Percentiles rank a stretch among this genome's conserved stretches.
These are phyloP conservation scores for Ernsta delagoae DNA, from an alignment of 2,888 invertebrate genomes.

Conservation along the genomic window DNA sequence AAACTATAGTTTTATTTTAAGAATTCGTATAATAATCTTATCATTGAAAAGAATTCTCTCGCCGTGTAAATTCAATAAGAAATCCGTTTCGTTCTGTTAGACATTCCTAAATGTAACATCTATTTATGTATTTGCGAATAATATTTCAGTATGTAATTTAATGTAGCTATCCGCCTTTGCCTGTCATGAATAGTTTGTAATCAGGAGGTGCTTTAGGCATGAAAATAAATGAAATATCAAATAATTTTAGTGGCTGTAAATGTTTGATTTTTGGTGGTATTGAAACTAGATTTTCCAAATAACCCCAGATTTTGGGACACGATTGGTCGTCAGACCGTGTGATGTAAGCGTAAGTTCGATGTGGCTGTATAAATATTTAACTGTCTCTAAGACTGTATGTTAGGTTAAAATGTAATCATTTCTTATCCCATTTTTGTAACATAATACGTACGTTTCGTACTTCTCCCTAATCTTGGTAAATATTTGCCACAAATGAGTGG, in stretches of 20 bases:
- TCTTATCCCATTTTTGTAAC: constrained; percentile 35
- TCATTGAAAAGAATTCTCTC: background rate
- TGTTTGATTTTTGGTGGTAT: background rate
- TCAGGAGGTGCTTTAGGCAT: constrained; percentile 32
- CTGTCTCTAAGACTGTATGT: constrained; percentile 65
- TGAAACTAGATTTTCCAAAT: constrained; percentile 1
- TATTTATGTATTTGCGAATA: constrained; percentile 15
- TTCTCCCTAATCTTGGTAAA: constrained; percentile 9
- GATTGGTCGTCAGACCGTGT: constrained; percentile 44
- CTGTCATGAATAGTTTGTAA: constrained; percentile 29
- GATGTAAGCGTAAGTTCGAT: constrained; percentile 51
- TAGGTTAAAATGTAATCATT: constrained; percentile 48
- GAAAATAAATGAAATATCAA: constrained; percentile 40
- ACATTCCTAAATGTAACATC: constrained; percentile 34
- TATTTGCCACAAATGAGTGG: background rate
- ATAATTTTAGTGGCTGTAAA: constrained; percentile 37
- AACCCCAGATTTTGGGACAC: constrained; percentile 43
- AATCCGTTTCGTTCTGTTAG: constrained; percentile 15
- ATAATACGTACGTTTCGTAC: constrained; percentile 33
- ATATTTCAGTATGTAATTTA: constrained; percentile 27
- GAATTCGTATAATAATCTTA: background rate
- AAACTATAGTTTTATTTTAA: background rate
- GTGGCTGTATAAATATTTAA: constrained; percentile 49
- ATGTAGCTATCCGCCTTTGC: constrained; percentile 32
- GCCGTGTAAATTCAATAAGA: background rate